Evolutionary conservation across 2,888 invertebrate species (phyloP).

Genomic region (Coelogynopora nodosa): DNA sequence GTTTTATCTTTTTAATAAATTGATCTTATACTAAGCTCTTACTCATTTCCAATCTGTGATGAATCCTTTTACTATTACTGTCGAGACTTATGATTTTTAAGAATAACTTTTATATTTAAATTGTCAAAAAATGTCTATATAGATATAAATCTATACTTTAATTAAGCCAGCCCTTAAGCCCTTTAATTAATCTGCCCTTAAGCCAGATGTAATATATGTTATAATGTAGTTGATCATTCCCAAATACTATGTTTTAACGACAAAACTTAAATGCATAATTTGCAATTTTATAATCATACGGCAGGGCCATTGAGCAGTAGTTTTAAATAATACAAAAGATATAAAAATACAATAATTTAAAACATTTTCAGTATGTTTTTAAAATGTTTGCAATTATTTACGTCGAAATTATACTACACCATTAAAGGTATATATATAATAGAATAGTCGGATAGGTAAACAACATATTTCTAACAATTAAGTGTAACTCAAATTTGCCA

Average conservation of each 20-base stretch:
- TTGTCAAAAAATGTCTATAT: background rate
- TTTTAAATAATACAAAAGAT: constrained; percentile 28
- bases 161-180: too few species aligned
- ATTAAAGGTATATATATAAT: constrained; percentile 22
- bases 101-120: background rate
- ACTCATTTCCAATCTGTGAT: background rate
- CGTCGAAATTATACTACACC: constrained; percentile 17
- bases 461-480: constrained; percentile 4
- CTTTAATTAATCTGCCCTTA: too few species aligned
- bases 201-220: too few species aligned
- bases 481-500: constrained; percentile 9
- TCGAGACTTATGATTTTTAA: background rate
- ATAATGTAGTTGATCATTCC: background rate
- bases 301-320: constrained; percentile 16
- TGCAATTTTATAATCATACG: constrained; percentile 25
- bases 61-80: background rate
- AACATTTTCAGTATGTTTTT: background rate
- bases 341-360: constrained; percentile 2
- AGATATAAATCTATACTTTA: background rate
- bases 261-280: background rate
- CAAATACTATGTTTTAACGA: constrained; percentile 7
- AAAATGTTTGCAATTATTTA: constrained; percentile 22
- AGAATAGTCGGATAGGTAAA: background rate
- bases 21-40: background rate
- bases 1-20: background rate